These are phyloP conservation scores for Maccullochella peelii DNA, from an alignment of 2,113 vertebrate species.

Conservation along the genomic window DNA sequence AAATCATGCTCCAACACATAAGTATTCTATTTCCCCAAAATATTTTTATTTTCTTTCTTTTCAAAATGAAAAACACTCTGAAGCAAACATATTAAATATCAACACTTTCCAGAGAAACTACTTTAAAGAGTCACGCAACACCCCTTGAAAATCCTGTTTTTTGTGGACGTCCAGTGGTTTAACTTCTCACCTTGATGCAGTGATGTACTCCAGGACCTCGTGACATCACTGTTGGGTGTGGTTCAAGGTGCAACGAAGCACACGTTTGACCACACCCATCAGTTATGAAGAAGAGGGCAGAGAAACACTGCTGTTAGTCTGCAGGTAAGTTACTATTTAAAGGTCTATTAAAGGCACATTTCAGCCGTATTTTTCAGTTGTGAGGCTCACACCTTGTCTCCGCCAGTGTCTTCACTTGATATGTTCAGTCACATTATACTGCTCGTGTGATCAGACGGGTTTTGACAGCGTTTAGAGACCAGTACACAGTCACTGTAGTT, in stretches of 20 bases:
- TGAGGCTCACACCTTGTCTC: not conserved
- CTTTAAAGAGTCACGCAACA: not conserved
- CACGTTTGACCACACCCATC: not conserved
- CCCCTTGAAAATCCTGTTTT: not conserved
- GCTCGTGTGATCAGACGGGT: not conserved
- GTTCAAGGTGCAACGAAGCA: not conserved
- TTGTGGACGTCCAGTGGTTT: not conserved
- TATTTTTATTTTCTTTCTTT: conserved; percentile 3
- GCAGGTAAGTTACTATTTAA: not conserved
- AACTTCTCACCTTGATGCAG: conserved; percentile 8
- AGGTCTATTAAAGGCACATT: not conserved
- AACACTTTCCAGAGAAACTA: not conserved
- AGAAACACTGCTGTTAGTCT: not conserved
- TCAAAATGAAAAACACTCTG: not conserved
- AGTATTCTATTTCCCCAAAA: conserved; percentile 1
- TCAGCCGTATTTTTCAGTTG: too few species aligned
- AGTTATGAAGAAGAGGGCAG: not conserved
- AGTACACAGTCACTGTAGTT: not conserved
- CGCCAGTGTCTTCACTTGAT: not conserved
- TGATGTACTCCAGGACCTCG: conserved; percentile 4
- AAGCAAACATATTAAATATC: not conserved
- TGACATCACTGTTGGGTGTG: not conserved
- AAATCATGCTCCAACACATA: conserved; percentile 28
- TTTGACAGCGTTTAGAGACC: not conserved
- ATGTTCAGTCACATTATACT: not conserved